Conservation (phyloP, 1,140 invertebrate species). For the Drosophila hydei region DNA sequence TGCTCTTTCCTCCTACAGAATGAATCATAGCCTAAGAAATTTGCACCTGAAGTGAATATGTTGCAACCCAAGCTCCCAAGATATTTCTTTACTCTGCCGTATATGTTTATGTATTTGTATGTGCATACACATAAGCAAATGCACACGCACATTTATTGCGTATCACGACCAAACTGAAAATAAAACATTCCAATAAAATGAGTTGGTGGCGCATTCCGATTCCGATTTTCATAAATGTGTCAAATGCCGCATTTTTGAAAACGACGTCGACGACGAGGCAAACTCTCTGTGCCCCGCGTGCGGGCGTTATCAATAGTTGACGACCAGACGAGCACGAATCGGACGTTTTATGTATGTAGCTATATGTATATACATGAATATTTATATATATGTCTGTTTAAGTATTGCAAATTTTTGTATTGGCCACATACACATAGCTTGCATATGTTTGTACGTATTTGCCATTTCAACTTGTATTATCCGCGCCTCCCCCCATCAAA, state of each 20-base stretch:
- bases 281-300: constrained; percentile 22
- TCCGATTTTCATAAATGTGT: constrained; percentile 82
- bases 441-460: constrained; percentile 17
- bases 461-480: constrained; percentile 34
- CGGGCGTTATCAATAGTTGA: constrained; percentile 45
- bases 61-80: constrained; percentile 25
- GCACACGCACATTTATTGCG: constrained; percentile 30
- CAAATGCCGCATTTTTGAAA: constrained; percentile 79
- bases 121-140: constrained; percentile 2
- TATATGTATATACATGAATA: neutral
- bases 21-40: constrained; percentile 42
- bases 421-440: constrained; percentile 49
- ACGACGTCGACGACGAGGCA: constrained; percentile 32
- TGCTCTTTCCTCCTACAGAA: constrained; percentile 3
- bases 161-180: constrained; percentile 47
- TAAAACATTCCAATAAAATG: constrained; percentile 77
- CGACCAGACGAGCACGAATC: constrained; percentile 36
- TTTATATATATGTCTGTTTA: neutral
- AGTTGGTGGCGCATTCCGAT: constrained; percentile 76
- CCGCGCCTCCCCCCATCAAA: constrained; percentile 14
- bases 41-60: constrained; percentile 29
- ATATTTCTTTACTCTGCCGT: constrained; percentile 12
- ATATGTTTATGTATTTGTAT: constrained; percentile 8
- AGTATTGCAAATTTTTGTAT: constrained; percentile 26
- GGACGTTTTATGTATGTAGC: constrained; percentile 33